Evolutionary conservation across 2,797 vertebrate species (phyloP), one percentile per base, ranked within the genome.

Genomic region (Hydrolagus colliei): DNA sequence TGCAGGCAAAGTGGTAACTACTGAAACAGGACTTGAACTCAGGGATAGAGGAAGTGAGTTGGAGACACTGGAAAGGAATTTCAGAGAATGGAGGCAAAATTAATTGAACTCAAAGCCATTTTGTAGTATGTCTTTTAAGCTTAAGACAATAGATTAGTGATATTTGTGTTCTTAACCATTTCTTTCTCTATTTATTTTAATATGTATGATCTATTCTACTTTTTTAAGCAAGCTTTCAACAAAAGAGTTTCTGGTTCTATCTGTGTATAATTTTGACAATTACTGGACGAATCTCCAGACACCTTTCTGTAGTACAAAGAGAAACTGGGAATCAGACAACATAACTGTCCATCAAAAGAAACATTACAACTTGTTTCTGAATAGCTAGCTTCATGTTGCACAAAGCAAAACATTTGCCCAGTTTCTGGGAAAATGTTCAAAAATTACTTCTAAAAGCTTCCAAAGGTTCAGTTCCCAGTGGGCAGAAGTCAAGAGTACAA

Each of bases 381-480:
- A 5, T 84, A 11, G 16, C 12, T 41, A 16, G 16, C 12, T 41
- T 5, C 4, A 80, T 67, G 78, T 35, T 35, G 63, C 79, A 41
- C 65, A 5, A 84, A 68, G 65, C 20, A 84, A 67, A 84, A 1
- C 65, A 84, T 67, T 41, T 82, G 65, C 79, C 67, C 65, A 16
- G 35, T 71, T 84, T 27, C 65, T 18, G 41, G 32, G 16, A 14
- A 82, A 82, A 27, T 82, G 32, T 84, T 84, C 68, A 68, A 84
- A 84, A 84, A 84, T 84, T 84, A 65, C 27, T 35, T 82, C 63
- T 16, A 82, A 18, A 22, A 67, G 27, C 27, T 84, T 63, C 65
- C n/a, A 68, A 20, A 84, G 68, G 65, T 61, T 8, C 18, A 41
- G 63, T 32, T 65, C 68, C 79, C 79, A 68, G 79, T 68, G 79